Evolutionary conservation across 1,140 invertebrate genomes (phyloP).

Genomic region (Bathynomus jamesi): DNA sequence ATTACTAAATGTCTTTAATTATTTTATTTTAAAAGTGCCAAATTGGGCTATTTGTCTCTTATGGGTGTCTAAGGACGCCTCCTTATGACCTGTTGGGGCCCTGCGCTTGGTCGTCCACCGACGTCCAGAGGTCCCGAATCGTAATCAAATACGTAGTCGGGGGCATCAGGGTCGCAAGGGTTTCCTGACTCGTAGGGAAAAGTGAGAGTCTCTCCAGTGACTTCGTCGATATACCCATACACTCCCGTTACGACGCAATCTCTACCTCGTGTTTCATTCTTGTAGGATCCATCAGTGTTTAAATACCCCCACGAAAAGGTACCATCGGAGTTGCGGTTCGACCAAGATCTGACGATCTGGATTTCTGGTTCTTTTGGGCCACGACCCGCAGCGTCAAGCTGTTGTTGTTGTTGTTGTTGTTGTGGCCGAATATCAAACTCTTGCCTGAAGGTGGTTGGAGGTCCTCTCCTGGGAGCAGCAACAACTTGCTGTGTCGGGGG

Average conservation of each 20-base stretch:
- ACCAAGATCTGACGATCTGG: constrained; percentile 33
- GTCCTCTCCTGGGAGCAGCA: not conserved
- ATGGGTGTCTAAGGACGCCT: not conserved
- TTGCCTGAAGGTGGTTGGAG: not conserved
- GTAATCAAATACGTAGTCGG: not conserved
- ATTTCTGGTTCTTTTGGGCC: constrained; percentile 28
- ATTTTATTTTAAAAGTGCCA: too few species aligned
- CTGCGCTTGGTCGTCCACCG: not conserved
- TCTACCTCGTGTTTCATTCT: constrained; percentile 74
- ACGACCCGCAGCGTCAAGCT: not conserved
- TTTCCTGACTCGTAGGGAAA: constrained; percentile 82
- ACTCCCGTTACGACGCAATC: constrained; percentile 79
- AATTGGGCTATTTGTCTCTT: too few species aligned
- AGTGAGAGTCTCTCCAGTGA: constrained; percentile 68
- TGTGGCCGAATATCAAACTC: not conserved
- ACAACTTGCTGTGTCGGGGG: not conserved
- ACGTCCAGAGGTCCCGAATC: not conserved
- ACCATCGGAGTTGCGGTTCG: constrained; percentile 49
- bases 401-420: constrained; percentile 15
- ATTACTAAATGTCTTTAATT: too few species aligned
- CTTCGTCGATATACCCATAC: constrained; percentile 78
- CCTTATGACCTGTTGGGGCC: not conserved
- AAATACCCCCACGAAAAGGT: constrained; percentile 84
- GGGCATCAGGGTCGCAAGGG: constrained; percentile 49
- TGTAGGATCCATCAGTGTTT: constrained; percentile 76